Base-by-base conservation (phyloP, 2,797 vertebrate species). In the Xenopus petersii region DNA sequence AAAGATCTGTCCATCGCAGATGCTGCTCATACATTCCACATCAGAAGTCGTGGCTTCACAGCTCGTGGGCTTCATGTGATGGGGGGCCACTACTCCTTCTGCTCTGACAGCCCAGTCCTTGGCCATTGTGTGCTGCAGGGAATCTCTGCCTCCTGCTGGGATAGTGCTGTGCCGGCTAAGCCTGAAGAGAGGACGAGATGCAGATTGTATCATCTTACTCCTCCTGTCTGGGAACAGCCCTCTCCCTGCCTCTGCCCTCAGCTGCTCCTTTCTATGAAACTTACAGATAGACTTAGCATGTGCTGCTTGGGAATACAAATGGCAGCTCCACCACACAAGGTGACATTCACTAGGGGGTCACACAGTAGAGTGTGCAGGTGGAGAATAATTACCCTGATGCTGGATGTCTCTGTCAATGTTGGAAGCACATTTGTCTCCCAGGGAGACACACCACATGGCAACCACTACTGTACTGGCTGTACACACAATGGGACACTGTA, bases 371-470 rank as follows among this genome's bases (percentile, higher is more conserved):
- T 42, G 36, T 42, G 8, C 36, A 42, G 36, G 36, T 42, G 26
- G 26, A 30, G 36, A 42, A 1, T 42, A 0, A 1, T 42, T 42
- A 6, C 36, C 36, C 6, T 42, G 4, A 42, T 42, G 36, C 36
- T 58, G 16, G 56, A 2, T 5, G 13, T 58, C 15, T 13, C 56
- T 58, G 64, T n/a, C 58, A 26, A 56, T 48, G 17, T 51, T 42
- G 15, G 47, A 16, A 26, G 48, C 47, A 65, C 64, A 65, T 48
- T 42, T 5, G 10, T 70, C 71, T 65, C 71, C 54, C 4, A n/a
- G 26, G 26, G 67, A 11, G 58, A 55, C 30, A 12, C 13, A 59
- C 46, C 54, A 65, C 71, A 26, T 73, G 36, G 71, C 71, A 73
- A 73, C 71, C 46, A 66, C 64, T 42, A 36, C 46, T 49, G n/a